phyloP scores from a whole-genome alignment of 2,113 vertebrate genomes.

The Scalopus aquaticus region DNA sequence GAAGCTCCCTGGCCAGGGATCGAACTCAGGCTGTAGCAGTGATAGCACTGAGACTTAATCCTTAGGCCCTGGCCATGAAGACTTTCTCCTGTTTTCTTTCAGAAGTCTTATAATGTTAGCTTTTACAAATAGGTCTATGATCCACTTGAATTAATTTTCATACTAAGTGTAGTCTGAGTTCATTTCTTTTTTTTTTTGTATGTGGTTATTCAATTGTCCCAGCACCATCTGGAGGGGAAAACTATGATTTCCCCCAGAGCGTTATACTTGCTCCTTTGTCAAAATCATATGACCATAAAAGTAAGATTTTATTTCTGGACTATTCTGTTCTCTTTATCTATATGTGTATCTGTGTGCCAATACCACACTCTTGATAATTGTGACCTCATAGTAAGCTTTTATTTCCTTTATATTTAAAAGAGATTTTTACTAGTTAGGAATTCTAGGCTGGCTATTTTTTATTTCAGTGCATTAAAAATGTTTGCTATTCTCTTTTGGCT shows the following conservation, averaged over 20 bases:
- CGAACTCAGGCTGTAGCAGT: too few relatives aligned
- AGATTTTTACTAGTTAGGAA: neutral
- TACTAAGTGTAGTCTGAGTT: neutral
- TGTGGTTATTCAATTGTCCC: too few relatives aligned
- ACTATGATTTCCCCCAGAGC: neutral
- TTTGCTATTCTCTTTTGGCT: neutral
- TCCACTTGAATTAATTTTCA: constrained; percentile 30
- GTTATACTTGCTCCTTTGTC: neutral
- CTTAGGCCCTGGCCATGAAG: too few relatives aligned
- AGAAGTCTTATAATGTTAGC: neutral
- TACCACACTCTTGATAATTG: neutral
- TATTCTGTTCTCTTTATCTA: neutral
- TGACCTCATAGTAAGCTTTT: neutral
- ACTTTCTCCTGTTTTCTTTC: too few relatives aligned
- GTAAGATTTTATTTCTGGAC: neutral
- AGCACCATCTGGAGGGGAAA: neutral
- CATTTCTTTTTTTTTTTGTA: neutral
- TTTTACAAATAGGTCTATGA: neutral
- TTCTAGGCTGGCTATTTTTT: neutral
- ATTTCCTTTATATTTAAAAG: neutral
- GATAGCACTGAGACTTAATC: too few relatives aligned
- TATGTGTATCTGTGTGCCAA: neutral
- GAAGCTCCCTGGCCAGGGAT: too few relatives aligned
- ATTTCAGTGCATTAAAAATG: neutral
- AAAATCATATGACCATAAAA: neutral